Evolutionary conservation across 2,113 vertebrate species (phyloP), one percentile per base, ranked within the genome.

Genomic region (Caranx ignobilis): DNA sequence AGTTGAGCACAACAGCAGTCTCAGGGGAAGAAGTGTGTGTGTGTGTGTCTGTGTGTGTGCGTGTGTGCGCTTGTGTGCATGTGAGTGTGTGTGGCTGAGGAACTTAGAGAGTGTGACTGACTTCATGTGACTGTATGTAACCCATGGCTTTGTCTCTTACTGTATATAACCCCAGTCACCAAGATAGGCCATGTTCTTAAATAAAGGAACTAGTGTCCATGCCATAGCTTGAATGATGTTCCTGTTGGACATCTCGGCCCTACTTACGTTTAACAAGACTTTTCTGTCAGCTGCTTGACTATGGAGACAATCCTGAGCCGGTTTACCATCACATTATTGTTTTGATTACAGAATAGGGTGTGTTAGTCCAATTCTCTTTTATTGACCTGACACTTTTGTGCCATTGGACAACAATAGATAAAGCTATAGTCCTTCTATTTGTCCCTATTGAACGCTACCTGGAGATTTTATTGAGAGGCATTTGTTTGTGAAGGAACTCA

Each of bases 1-100:
- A 93, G 93, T 94, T 59, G 92, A 94, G 94, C 94, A 94, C 94
- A 95, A 95, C 84, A 90, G 78, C 87, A 90, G 93, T 93, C 94
- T 95, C 95, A 94, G 94, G 94, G 91, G 90, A 92, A 87, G 81
- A 83, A 62, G 81, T 74, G 75, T 83, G 73, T 63, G 74, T 61
- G 21, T 75, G 55, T 35, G 18, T 50, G 68, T 52, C 59, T 41
- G 63, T 69, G 78, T 41, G 68, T 83, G 73, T 63, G 31, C 47
- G 74, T 77, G 73, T 39, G 65, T 82, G 79, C 32, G 67, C n/a
- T 66, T 48, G 60, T 61, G 75, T 60, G 18, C 75, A 50, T 31
- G 16, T 48, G 67, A 34, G 77, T 45, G 41, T 31, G 76, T 43
- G 39, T 12, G 70, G 13, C 34, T 55, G 69, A 47, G 54, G 10